Evolutionary conservation across 2,888 invertebrate species (phyloP).

Genomic region (Coelopa pilipes): DNA sequence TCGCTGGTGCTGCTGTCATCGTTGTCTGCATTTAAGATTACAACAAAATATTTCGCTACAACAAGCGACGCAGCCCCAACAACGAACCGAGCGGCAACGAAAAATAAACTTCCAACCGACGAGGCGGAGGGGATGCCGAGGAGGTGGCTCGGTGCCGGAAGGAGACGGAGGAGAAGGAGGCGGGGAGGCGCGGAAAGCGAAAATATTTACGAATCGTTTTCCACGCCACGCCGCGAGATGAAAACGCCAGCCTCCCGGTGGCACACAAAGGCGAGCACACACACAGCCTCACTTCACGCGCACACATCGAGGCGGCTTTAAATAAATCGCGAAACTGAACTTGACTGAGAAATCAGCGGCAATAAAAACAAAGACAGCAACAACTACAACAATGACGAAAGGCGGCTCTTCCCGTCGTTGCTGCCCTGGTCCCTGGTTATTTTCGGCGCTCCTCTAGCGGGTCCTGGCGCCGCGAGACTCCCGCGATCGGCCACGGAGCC

Average conservation of each 20-base stretch:
- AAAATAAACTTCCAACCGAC: conserved; percentile 33
- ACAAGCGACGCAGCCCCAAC: too few species aligned
- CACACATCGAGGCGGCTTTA: conserved; percentile 44
- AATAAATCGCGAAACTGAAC: conserved; percentile 61
- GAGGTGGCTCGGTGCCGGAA: too few species aligned
- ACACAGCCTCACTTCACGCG: conserved; percentile 28
- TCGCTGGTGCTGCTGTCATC: conserved; percentile 29
- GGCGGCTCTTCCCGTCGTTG: too few species aligned
- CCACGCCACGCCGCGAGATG: conserved; percentile 48
- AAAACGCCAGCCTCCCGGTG: conserved; percentile 48
- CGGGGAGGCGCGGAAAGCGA: conserved; percentile 45
- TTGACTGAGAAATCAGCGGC: conserved; percentile 59
- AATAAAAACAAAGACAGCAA: background rate
- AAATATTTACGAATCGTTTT: conserved; percentile 63
- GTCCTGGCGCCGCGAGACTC: too few species aligned
- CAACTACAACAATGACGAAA: too few species aligned
- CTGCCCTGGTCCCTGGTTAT: too few species aligned
- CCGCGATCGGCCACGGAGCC: too few species aligned
- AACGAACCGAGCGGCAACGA: conserved; percentile 47
- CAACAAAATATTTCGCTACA: conserved; percentile 54
- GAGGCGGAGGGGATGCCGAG: background rate
- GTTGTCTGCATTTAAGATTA: conserved; percentile 62
- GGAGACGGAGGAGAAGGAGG: background rate
- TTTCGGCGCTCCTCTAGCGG: too few species aligned
- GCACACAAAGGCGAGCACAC: conserved; percentile 38